Base-by-base conservation (phyloP, 2,888 invertebrate genomes). In the Drosophila gaucha region DNA sequence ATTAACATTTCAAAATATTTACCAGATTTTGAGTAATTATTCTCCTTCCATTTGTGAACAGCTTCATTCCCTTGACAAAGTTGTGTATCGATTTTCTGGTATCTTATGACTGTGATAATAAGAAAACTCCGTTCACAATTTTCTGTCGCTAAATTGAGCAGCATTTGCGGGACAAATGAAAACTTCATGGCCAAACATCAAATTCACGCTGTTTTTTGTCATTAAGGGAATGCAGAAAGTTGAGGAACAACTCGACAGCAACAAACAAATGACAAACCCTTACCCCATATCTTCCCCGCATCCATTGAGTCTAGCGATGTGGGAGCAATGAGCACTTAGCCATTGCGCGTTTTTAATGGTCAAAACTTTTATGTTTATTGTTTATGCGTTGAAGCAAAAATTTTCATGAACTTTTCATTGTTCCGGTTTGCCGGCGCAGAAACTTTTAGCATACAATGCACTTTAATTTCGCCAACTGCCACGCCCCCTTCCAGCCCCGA, bases 321-420 rank as follows among this genome's bases (percentile, higher is more conserved):
- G 58, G 56, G 78, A 68, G 65, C 78, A 67, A 64, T 79, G 83
- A 77, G 62, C 80, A 83, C 86, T 86, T 71, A 72, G 67, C 62
- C 63, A 78, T 59, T 85, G 79, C 76, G 68, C 86, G 70, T 71
- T 88, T 88, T 84, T 86, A 84, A 84, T 84, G 88, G 84, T 78
- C 70, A 69, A 84, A 88, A 84, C 67, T 84, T 88, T 84, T 82
- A 78, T 86, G 82, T 84, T 84, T 84, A 88, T 88, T 88, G 88
- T 84, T 88, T 88, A 86, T 86, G 88, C 85, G 82, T 68, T 88
- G 78, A 78, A 78, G 88, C 88, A 75, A 78, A 86, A 86, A 84
- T 84, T 84, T 84, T 86, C 82, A 84, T 84, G 87, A 84, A 84
- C 88, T 84, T 84, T 84, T 88, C 88, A 84, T 84, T 84, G 84